A percentile compares a stretch with the other conserved stretches of the same genome.
These are phyloP conservation scores for Kuschelorhynchus macadamiae DNA, from an alignment of 2,888 invertebrate genomes.

Conservation along the genomic window DNA sequence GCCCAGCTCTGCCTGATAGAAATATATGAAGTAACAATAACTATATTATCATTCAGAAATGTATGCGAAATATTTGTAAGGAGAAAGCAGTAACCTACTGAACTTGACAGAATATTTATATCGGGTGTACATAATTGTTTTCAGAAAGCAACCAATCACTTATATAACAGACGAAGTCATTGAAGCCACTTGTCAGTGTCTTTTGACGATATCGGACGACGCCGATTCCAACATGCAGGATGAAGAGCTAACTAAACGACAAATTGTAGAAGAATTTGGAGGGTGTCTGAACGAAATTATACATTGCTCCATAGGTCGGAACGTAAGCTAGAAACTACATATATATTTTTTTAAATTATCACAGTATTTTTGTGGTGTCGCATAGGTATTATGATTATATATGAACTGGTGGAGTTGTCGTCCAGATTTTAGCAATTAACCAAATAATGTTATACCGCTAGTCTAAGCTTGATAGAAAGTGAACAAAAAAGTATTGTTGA, in stretches of 20 bases:
- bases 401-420: constrained; percentile 13
- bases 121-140: no score
- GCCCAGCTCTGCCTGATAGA: no score
- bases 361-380: constrained; percentile 10
- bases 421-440: constrained; percentile 16
- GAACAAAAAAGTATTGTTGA: no score
- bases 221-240: constrained; percentile 78
- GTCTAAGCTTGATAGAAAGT: no score
- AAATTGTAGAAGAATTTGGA: constrained; percentile 95
- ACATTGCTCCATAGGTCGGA: constrained; percentile 70
- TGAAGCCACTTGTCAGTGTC: constrained; percentile 95
- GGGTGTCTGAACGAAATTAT: constrained; percentile 95
- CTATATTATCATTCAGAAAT: no score
- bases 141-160: constrained; percentile 83
- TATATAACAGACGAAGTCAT: constrained; percentile 96
- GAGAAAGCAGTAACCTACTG: no score
- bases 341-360: constrained; percentile 11
- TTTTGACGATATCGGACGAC: constrained; percentile 93
- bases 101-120: no score
- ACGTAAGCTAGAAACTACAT: constrained; percentile 46
- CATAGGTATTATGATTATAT: background rate
- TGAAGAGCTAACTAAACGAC: constrained; percentile 76
- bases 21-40: no score
- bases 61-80: no score
- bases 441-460: no score